Evolutionary conservation across 2,888 invertebrate species (phyloP).

Genomic region (Melinaea marsaeus): DNA sequence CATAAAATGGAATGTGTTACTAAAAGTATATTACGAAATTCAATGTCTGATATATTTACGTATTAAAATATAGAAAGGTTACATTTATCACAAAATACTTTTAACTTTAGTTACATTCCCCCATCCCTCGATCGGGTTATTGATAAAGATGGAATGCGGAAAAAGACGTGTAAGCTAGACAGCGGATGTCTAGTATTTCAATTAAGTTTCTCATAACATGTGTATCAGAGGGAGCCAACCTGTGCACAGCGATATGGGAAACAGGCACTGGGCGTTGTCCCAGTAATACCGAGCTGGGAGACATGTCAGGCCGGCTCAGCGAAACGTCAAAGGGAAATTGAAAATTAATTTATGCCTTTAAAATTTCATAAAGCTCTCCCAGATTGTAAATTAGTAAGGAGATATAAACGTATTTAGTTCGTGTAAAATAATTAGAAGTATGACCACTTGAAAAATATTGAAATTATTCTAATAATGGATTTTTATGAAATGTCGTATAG

Average conservation of each 20-base stretch:
- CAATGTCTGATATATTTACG: too few relatives aligned
- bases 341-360: conserved; percentile 75
- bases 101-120: too few relatives aligned
- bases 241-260: conserved; percentile 38
- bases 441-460: too few relatives aligned
- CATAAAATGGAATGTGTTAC: too few relatives aligned
- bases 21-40: too few relatives aligned
- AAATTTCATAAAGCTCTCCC: conserved; percentile 60
- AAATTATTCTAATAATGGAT: too few relatives aligned
- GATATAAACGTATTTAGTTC: conserved; percentile 18
- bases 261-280: conserved; percentile 60
- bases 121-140: too few relatives aligned
- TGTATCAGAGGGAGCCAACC: conserved; percentile 33
- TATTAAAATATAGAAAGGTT: too few relatives aligned
- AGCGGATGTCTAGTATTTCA: conserved; percentile 33
- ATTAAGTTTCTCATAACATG: conserved; percentile 36
- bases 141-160: not conserved
- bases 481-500: too few relatives aligned
- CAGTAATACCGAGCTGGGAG: conserved; percentile 67
- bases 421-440: too few relatives aligned
- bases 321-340: conserved; percentile 77
- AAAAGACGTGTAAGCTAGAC: conserved; percentile 10
- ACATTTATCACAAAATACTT: too few relatives aligned
- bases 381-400: conserved; percentile 55
- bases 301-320: conserved; percentile 71